Percentiles rank a stretch among this genome's conserved stretches.
Conservation (phyloP, 2,888 invertebrate species). For the Dioctria linearis region DNA sequence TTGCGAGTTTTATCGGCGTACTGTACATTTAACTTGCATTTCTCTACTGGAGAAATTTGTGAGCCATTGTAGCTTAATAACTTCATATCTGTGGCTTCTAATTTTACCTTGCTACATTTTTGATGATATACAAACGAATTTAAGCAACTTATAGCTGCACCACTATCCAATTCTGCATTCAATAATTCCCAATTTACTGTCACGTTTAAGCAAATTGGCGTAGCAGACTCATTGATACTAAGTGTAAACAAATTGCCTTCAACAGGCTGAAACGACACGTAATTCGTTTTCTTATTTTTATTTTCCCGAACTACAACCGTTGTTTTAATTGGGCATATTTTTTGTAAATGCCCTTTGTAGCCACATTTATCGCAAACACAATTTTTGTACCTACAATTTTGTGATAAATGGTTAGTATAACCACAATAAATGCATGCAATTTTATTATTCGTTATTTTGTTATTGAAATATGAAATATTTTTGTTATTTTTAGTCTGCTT, state of each 20-base stretch:
- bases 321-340: conserved; percentile 7
- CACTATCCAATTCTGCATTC: conserved; percentile 14
- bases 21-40: neutral
- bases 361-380: neutral
- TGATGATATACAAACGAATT: neutral
- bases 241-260: neutral
- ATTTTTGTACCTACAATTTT: conserved; percentile 7
- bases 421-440: neutral
- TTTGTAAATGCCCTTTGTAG: conserved; percentile 26
- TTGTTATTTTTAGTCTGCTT: neutral
- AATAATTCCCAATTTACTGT: neutral
- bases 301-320: neutral
- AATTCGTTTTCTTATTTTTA: neutral
- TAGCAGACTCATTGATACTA: neutral
- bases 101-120: neutral
- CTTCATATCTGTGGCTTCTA: neutral
- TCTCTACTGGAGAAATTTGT: neutral
- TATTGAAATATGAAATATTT: neutral
- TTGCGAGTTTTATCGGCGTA: neutral
- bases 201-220: neutral
- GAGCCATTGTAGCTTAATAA: neutral
- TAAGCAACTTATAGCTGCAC: conserved; percentile 1
- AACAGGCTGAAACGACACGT: neutral
- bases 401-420: neutral
- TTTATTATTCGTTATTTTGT: neutral